Evolutionary conservation across 2,113 vertebrate species (phyloP), one percentile per base, ranked within the genome.

Genomic region (Camarhynchus parvulus): DNA sequence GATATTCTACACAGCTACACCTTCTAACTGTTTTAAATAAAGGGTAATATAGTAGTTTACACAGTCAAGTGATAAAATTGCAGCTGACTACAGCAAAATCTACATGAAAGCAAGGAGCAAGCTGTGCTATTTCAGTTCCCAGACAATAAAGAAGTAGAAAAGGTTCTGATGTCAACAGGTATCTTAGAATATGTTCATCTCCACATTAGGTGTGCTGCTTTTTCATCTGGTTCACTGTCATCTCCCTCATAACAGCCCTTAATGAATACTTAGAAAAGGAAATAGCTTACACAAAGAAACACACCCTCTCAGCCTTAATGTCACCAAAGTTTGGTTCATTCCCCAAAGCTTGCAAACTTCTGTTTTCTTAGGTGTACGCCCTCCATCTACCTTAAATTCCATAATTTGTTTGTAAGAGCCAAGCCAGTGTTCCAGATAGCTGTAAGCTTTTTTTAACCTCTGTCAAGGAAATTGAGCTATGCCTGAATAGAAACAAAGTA

Each of bases 21-120:
- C 42, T 83, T 93, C 50, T 64, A 44, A 52, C 15, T 67, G 25
- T 58, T 74, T 79, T 80, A 83, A 86, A 86, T 50, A 74, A 90
- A 92, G 63, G 42, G 33, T 27, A 62, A 50, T 63, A 80, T 8
- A 92, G 46, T 33, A 86, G 49, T 41, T 92, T 80, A 68, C 0
- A 8, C 15, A 77, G 31, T 2, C 9, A 92, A 80, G 7, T 50
- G 63, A 76, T 50, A 92, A 90, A 83, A 88, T 7, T 73, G 50
- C 85, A 74, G 56, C 61, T 87, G 52, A 91, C 30, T 83, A 68
- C 35, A 62, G 47, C 61, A 93, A 87, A 55, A 72, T 66, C 62
- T 49, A 85, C 58, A 66, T n/a, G 83, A 96, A 92, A 85, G 55
- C 52, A 77, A 83, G n/a, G 7, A 83, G 4, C 10, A 78, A 94